A percentile compares a stretch with the other conserved stretches of the same genome.
These are phyloP conservation scores for Echinarachnius parma DNA, from an alignment of 53 echinoderm and acorn worm genomes.

Conservation along the genomic window DNA sequence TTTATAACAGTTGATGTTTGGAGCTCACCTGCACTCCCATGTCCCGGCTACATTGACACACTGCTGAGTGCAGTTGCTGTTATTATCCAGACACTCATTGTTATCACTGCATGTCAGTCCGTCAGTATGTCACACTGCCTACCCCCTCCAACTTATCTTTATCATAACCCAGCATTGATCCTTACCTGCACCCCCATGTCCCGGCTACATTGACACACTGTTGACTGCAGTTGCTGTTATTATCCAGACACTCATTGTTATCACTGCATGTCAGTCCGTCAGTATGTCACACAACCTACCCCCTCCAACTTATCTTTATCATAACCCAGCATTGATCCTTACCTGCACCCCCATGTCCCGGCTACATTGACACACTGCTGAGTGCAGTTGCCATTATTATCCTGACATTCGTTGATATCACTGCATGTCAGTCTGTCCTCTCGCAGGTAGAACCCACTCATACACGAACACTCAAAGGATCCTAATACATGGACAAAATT, in stretches of 20 bases:
- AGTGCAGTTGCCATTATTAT: slow-evolving; percentile 66
- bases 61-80: slow-evolving; percentile 70
- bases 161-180: too few relatives aligned
- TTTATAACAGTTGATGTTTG: too few relatives aligned
- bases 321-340: not conserved
- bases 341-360: slow-evolving; percentile 82
- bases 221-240: slow-evolving; percentile 71
- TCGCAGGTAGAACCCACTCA: slow-evolving; percentile 69
- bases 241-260: slow-evolving; percentile 80
- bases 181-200: too few relatives aligned
- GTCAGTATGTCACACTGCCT: too few relatives aligned
- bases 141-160: too few relatives aligned
- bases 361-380: slow-evolving; percentile 78
- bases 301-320: too few relatives aligned
- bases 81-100: slow-evolving; percentile 75
- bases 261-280: slow-evolving; percentile 78
- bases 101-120: slow-evolving; percentile 93
- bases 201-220: slow-evolving; percentile 77
- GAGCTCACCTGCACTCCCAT: too few relatives aligned
- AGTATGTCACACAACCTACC: too few relatives aligned
- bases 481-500: too few relatives aligned
- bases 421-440: slow-evolving; percentile 78
- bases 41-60: slow-evolving; percentile 74
- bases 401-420: slow-evolving; percentile 89
- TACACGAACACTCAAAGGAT: slow-evolving; percentile 86